Base-by-base conservation (phyloP, 2,888 invertebrate genomes). In the Thymelicus acteon region DNA sequence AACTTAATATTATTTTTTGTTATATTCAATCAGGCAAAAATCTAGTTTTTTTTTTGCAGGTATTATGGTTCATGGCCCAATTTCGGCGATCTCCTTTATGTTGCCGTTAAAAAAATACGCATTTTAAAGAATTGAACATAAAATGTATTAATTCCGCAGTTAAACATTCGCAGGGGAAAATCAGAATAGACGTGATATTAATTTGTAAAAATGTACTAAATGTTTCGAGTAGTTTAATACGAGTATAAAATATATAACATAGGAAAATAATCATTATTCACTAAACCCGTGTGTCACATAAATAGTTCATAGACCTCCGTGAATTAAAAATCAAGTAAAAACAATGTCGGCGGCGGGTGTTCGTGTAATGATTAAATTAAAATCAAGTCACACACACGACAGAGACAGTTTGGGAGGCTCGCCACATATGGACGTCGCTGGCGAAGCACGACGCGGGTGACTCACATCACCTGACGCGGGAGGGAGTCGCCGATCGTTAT, bases 391-490 rank as follows among this genome's bases (percentile, higher is more conserved):
- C 74, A 75, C 74, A 72, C 67, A 67, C 61, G 63, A 49, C 37
- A 49, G 15, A 13, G 57, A 66, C 58, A 19, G 67, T 67, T 72
- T 60, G 73, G 74, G 63, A 66, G 61, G 74, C 71, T 72, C 71
- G 73, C 74, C 74, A 62, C 75, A 77, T 75, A 77, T 75, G 76
- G 77, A 63, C 70, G 72, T 68, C 72, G 72, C 67, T 67, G 48
- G 58, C 66, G 58, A 47, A 75, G 73, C 71, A 74, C 67, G 72
- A 73, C 72, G 19, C 19, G 19, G 61, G 74, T 78, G 76, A 75
- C 67, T 77, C 79, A 66, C 37, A 58, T 47, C 60, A 76, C 60
- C 67, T 60, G 58, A 76, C 72, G 73, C 68, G 72, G 73, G 52
- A 74, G 70, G 73, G 73, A 76, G 72, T 58, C 66, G 57, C 68